phyloP scores from a whole-genome alignment of 2,113 vertebrate species.

The Sigmodon hispidus region DNA sequence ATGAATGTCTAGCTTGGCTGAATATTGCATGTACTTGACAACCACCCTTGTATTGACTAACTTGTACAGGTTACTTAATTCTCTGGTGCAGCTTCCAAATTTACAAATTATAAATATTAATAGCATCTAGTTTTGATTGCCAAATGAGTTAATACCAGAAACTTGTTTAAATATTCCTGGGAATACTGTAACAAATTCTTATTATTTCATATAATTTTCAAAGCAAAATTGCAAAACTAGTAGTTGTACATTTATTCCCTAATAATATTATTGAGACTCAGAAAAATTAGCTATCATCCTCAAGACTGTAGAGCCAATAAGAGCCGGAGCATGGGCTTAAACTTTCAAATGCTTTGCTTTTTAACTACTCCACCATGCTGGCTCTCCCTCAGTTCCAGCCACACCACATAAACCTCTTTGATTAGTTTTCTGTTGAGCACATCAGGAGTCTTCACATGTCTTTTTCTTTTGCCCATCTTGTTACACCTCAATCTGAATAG shows the following conservation, averaged over 20 bases:
- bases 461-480: constrained; percentile 11
- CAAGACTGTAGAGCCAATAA: background rate
- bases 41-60: background rate
- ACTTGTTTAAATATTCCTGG: background rate
- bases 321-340: background rate
- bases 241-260: background rate
- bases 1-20: background rate
- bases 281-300: background rate
- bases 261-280: constrained; percentile 22
- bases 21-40: background rate
- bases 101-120: background rate
- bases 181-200: background rate
- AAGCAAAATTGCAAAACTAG: constrained; percentile 11
- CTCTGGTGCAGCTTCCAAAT: constrained; percentile 10
- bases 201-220: constrained; percentile 10
- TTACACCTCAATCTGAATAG: background rate
- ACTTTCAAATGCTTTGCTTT: background rate
- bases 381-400: background rate
- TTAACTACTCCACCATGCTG: background rate
- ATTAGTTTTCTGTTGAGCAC: background rate
- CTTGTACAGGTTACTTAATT: background rate
- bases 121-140: constrained; percentile 24
- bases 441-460: background rate
- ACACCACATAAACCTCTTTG: background rate
- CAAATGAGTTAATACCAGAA: constrained; percentile 22